Evolutionary conservation across 1,140 invertebrate genomes (phyloP).

Genomic region (Adelges cooleyi): DNA sequence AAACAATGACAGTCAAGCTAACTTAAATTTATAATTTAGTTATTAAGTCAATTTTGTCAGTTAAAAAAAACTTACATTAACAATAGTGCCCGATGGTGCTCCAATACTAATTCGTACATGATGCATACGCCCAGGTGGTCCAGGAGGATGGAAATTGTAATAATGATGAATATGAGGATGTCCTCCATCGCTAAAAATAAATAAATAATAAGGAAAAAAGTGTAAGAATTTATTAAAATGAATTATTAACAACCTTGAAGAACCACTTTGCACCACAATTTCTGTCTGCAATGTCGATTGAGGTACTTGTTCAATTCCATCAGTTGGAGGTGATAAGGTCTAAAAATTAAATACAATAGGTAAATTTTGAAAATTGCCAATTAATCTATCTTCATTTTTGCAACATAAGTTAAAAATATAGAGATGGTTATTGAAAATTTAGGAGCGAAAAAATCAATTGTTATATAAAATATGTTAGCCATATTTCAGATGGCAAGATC

Average conservation of each 20-base stretch:
- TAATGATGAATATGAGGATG: conserved; percentile 54
- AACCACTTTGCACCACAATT: conserved; percentile 36
- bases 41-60: no score
- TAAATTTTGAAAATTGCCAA: conserved; percentile 21
- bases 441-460: no score
- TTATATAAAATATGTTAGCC: no score
- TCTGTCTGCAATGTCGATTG: conserved; percentile 33
- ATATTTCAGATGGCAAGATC: no score
- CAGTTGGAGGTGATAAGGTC: conserved; percentile 28
- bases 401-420: no score
- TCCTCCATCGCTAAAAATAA: conserved; percentile 32
- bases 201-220: no score
- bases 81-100: conserved; percentile 15
- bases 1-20: no score
- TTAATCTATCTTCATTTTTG: no score
- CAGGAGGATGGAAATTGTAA: conserved; percentile 47
- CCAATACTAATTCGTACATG: conserved; percentile 27
- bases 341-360: conserved; percentile 12
- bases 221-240: neutral
- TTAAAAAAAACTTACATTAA: conserved; percentile 7
- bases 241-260: conserved; percentile 18
- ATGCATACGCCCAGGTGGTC: conserved; percentile 32
- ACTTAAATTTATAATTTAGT: no score
- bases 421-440: no score
- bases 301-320: conserved; percentile 25